Base-by-base conservation (phyloP, 2,113 vertebrate genomes). In the Columba janthina region DNA sequence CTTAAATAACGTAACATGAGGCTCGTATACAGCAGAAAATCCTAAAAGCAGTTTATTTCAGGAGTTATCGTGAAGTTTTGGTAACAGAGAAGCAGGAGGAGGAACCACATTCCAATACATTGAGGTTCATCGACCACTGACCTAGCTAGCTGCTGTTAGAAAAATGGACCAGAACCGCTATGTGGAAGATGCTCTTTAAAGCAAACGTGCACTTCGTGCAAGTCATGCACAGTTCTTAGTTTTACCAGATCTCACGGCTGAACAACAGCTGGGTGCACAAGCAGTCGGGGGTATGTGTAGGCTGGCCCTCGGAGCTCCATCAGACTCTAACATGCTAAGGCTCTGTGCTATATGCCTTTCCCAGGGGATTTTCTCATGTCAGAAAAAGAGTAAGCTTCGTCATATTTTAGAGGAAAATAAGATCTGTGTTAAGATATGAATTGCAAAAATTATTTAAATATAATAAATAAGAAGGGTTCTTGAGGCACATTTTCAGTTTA, bases 41-140 rank as follows among this genome's bases (percentile, higher is more conserved):
- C 54, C 75, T 88, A 76, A 93, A 81, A 93, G 57, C 32, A 38
- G 67, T 91, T 96, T 92, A 71, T 79, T 91, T 97, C 54, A 88
- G 75, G 46, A 85, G 71, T 78, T 89, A 54, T 56, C 44, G 61
- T 61, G 60, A 88, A 77, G 24, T 26, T 87, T 80, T 19, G 20
- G 31, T 70, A 88, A 40, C 42, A 60, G 66, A 69, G 72, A 86
- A 87, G 62, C 54, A 61, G 71, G 31, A 89, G 83, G 72, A 96
- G 18, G n/a, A 90, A 82, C 34, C 60, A 85, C 82, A 81, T 81
- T 54, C 50, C n/a, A 26, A 34, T 69, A 65, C 1, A 7, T 1
- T 72, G 65, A 76, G 36, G 28, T 76, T 62, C 44, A 61, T 69
- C 67, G 61, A 9, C 77, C 44, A 25, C 57, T 92, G 71, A 61